Evolutionary conservation across 2,888 invertebrate species (phyloP).

Genomic region (Drosophila affinis): DNA sequence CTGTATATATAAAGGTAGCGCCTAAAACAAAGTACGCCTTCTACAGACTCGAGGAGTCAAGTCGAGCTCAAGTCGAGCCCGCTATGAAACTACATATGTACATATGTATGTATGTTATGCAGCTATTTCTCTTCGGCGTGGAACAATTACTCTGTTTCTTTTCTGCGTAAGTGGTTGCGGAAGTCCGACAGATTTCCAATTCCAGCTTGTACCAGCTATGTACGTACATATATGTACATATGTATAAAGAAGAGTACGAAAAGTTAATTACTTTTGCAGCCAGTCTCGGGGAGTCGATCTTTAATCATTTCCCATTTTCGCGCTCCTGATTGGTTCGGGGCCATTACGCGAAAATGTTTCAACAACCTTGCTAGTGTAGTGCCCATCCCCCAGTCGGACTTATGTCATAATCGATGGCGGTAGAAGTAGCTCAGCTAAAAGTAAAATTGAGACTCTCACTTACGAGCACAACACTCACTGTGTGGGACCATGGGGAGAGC

Average conservation of each 20-base stretch:
- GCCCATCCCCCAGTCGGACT: constrained; percentile 21
- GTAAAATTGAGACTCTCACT: constrained; percentile 75
- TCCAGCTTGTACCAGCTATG: no score
- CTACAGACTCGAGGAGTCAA: no score
- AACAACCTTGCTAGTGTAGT: constrained; percentile 8
- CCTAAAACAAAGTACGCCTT: no score
- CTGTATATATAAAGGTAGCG: no score
- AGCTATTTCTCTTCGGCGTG: no score
- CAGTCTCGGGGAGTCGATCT: constrained; percentile 51
- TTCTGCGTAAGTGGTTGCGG: constrained; percentile 63
- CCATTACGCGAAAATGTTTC: constrained; percentile 51
- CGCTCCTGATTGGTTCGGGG: constrained; percentile 17
- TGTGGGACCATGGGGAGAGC: constrained; percentile 23
- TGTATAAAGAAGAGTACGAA: constrained; percentile 25
- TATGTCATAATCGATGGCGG: constrained; percentile 56
- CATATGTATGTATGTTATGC: no score
- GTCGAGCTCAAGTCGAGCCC: no score
- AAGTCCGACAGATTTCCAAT: constrained; percentile 57
- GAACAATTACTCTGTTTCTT: neutral
- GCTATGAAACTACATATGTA: no score
- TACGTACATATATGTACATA: no score
- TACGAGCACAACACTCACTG: constrained; percentile 10
- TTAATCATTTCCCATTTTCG: constrained; percentile 45
- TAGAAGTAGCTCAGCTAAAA: constrained; percentile 46
- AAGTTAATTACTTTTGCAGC: constrained; percentile 59